These are phyloP conservation scores for Epinotia nisella DNA, from an alignment of 2,888 invertebrate species.

Conservation along the genomic window DNA sequence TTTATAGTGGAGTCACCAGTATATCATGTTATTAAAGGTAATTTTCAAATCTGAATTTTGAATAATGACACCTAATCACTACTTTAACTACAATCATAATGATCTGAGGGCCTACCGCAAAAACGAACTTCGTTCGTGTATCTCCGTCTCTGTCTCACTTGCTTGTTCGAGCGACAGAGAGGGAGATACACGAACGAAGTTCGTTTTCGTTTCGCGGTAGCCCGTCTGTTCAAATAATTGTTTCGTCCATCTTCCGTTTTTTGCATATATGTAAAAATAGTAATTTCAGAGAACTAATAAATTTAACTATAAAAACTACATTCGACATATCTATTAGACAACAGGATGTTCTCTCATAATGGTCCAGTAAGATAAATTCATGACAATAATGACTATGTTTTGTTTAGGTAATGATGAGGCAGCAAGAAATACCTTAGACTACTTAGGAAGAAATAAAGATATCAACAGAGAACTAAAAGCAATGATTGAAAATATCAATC, in stretches of 20 bases:
- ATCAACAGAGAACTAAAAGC: conserved; percentile 22
- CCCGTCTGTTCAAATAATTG: too few relatives aligned
- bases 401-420: conserved; percentile 15
- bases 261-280: too few relatives aligned
- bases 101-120: too few relatives aligned
- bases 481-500: conserved; percentile 14
- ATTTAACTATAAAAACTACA: too few relatives aligned
- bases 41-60: not conserved
- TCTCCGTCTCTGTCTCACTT: too few relatives aligned
- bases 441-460: conserved; percentile 24
- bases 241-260: too few relatives aligned
- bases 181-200: too few relatives aligned
- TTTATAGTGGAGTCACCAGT: conserved; percentile 26
- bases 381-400: not conserved
- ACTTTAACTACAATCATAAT: too few relatives aligned
- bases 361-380: not conserved
- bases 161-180: too few relatives aligned
- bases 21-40: conserved; percentile 31
- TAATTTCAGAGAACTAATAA: not conserved
- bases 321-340: not conserved
- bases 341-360: not conserved
- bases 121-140: too few relatives aligned
- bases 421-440: conserved; percentile 10
- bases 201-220: too few relatives aligned
- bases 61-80: too few relatives aligned